phyloP scores from a whole-genome alignment of 1,140 invertebrate genomes.

The Sogatella furcifera region DNA sequence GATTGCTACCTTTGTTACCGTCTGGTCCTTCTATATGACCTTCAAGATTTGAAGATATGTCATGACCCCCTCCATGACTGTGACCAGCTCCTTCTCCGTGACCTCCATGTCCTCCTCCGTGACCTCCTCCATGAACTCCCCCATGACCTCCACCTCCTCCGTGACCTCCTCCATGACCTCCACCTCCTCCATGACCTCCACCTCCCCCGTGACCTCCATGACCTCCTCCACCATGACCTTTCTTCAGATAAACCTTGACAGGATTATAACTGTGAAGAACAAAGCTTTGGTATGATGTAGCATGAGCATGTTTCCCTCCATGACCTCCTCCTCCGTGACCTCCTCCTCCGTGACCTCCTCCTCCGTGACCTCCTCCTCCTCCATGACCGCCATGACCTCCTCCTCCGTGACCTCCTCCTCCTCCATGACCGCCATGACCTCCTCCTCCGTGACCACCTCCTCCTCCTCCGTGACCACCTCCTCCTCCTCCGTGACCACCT shows the following conservation, averaged over 20 bases:
- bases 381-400: neutral
- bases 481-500: constrained; percentile 9
- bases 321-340: constrained; percentile 3
- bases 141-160: constrained; percentile 20
- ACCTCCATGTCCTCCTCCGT: neutral
- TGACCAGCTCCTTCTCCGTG: constrained; percentile 11
- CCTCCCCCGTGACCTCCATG: constrained; percentile 13
- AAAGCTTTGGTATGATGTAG: too few relatives aligned
- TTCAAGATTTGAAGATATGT: too few relatives aligned
- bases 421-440: neutral
- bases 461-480: neutral
- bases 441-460: constrained; percentile 5
- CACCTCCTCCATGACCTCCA: constrained; percentile 5
- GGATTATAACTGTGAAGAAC: too few relatives aligned
- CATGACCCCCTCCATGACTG: constrained; percentile 6
- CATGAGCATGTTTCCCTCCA: too few relatives aligned
- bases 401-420: constrained; percentile 6
- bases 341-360: constrained; percentile 3
- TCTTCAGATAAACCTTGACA: too few relatives aligned
- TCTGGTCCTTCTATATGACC: too few relatives aligned
- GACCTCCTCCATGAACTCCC: constrained; percentile 1
- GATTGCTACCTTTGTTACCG: too few relatives aligned
- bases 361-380: constrained; percentile 1
- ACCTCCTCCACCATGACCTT: constrained; percentile 20
- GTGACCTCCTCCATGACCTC: constrained; percentile 22